Conservation (phyloP, 1,140 invertebrate genomes). For the Oncopodura yosiiana region DNA sequence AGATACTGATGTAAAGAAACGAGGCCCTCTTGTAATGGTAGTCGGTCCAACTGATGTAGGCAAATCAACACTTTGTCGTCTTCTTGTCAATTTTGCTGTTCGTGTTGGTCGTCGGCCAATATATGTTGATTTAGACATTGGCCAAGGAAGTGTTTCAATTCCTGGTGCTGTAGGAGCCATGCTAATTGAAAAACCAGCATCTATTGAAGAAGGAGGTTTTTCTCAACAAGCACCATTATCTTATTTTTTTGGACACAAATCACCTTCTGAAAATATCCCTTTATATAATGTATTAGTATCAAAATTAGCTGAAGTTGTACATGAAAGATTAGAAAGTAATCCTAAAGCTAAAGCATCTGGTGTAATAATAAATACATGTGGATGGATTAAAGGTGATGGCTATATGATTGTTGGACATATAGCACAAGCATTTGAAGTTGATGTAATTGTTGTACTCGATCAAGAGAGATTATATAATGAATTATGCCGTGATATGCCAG, state of each 20-base stretch:
- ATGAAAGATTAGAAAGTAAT: constrained; percentile 72
- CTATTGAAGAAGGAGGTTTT: constrained; percentile 79
- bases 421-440: constrained; percentile 83
- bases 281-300: constrained; percentile 79
- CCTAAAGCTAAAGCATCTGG: constrained; percentile 79
- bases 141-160: constrained; percentile 84
- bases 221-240: constrained; percentile 81
- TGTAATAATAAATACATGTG: constrained; percentile 96
- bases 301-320: constrained; percentile 73
- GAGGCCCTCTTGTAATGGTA: constrained; percentile 77
- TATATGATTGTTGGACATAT: constrained; percentile 74
- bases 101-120: constrained; percentile 73
- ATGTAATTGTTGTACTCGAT: constrained; percentile 90
- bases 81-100: constrained; percentile 90
- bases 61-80: constrained; percentile 81
- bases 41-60: constrained; percentile 93
- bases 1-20: constrained; percentile 36
- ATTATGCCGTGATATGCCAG: constrained; percentile 81
- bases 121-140: constrained; percentile 92
- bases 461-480: constrained; percentile 94
- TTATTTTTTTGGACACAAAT: constrained; percentile 86
- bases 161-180: constrained; percentile 84
- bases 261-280: constrained; percentile 63
- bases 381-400: constrained; percentile 87
- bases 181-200: constrained; percentile 78